Percentiles rank a stretch among this genome's conserved stretches.
Conservation (phyloP, 2,797 vertebrate species). For the Cynopterus sphinx region DNA sequence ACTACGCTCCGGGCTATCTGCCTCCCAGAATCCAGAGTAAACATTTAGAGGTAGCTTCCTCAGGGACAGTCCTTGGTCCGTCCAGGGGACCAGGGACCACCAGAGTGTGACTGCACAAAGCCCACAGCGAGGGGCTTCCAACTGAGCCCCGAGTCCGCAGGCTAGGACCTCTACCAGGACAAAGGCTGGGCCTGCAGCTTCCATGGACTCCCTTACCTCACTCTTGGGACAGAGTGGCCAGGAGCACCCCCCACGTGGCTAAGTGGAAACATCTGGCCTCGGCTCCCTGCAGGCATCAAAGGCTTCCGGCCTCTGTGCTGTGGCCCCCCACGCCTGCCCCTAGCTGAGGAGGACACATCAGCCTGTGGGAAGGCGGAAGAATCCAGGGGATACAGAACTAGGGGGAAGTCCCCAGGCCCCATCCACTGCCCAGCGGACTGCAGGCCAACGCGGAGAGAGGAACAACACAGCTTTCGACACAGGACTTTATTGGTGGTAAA, state of each 20-base stretch:
- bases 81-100: neutral
- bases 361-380: conserved; percentile 6
- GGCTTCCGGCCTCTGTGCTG: conserved; percentile 33
- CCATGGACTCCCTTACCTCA: neutral
- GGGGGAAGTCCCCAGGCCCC: neutral
- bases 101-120: neutral
- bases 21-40: conserved; percentile 49
- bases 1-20: conserved; percentile 51
- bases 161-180: neutral
- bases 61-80: neutral
- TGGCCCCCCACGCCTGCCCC: conserved; percentile 33
- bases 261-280: conserved; percentile 75
- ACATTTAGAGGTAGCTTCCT: neutral
- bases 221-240: neutral
- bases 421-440: neutral
- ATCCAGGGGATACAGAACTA: neutral
- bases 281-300: conserved; percentile 52
- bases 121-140: neutral
- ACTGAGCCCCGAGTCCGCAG: neutral
- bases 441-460: neutral
- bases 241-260: neutral
- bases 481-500: conserved; percentile 65
- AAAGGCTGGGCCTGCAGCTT: neutral
- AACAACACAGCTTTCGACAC: conserved; percentile 18
- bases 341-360: conserved; percentile 47